These are phyloP conservation scores for Cyprinodon variegatus DNA, from an alignment of 2,113 vertebrate genomes.

Conservation along the genomic window DNA sequence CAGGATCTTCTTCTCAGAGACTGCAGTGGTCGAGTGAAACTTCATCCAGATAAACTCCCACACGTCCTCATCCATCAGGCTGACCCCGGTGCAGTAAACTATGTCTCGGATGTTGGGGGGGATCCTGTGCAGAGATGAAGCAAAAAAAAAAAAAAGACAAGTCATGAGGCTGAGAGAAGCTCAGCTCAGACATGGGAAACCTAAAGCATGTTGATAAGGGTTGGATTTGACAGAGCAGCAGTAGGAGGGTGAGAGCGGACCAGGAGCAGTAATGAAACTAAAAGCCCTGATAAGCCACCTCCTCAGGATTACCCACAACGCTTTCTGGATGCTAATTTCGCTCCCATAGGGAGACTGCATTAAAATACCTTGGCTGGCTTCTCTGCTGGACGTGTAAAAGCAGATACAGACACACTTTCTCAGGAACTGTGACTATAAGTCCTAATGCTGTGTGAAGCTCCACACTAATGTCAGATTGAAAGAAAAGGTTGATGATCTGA, in stretches of 20 bases:
- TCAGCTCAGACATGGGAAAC: neutral
- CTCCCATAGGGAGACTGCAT: slow-evolving; percentile 18
- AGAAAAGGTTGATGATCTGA: too few relatives aligned
- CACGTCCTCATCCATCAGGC: slow-evolving; percentile 96
- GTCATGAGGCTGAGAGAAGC: neutral
- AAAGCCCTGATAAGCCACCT: slow-evolving; percentile 35
- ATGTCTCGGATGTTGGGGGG: slow-evolving; percentile 96
- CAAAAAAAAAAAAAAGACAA: neutral
- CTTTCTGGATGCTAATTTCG: slow-evolving; percentile 22
- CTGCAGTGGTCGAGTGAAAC: slow-evolving; percentile 91
- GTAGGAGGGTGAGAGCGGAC: neutral
- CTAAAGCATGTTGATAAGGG: neutral
- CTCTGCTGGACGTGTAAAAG: slow-evolving; percentile 2
- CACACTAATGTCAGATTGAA: neutral
- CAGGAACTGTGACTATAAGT: neutral
- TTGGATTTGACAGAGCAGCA: neutral
- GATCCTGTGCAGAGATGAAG: slow-evolving; percentile 79
- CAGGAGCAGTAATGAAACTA: slow-evolving; percentile 14
- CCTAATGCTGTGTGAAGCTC: neutral
- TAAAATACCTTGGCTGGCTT: slow-evolving; percentile 14
- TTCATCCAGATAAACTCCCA: slow-evolving; percentile 99
- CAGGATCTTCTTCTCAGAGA: slow-evolving; percentile 96
- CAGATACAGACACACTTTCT: slow-evolving; percentile 5
- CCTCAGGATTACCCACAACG: slow-evolving; percentile 21
- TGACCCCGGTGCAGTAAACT: slow-evolving; percentile 97